Evolutionary conservation across 2,113 vertebrate genomes (phyloP), one percentile per base, ranked within the genome.

Genomic region (Phrynosoma blainvillii): DNA sequence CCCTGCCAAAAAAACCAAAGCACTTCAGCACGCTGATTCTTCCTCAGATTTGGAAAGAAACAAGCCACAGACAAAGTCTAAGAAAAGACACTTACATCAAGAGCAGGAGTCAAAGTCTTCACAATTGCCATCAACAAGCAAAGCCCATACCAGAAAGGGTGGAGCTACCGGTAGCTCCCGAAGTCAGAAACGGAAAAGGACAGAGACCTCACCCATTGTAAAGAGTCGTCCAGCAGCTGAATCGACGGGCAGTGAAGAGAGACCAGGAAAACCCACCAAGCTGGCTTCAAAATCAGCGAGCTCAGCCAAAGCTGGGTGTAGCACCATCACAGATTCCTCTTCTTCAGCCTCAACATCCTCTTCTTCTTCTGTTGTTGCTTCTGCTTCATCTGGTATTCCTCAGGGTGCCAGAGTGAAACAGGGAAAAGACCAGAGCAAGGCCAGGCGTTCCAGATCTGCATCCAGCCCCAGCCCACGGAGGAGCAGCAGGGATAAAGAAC

Each of bases 261-360:
- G 97, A 97, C 96, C 98, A 98, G 98, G 97, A 97, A 99, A 99
- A 99, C 98, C 98, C 96, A 98, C 98, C 99, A 99, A 99, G 98
- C 99, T 99, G 99, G 99, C 99, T 98, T 99, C 99, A 97, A 99
- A 99, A 98, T 99, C 98, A 56, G 98, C 98, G 97, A 95, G 98
- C 98, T 99, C 99, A 98, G 98, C 98, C 98, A 99, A 99, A 99
- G 98, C 98, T 99, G 98, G 98, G 98, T 99, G 98, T 98, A 99
- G 98, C 98, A 98, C 98, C 96, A 98, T 99, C 97, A 98, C 98
- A 30, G 98, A 99, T 97, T 99, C 99, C 89, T 98, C 98, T 90
- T 98, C 98, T 94, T 98, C 98, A 90, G 98, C 98, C 95, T 98
- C 99, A 62, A 98, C 98, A 88, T 99, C 97, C 70, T 98, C 97